Conservation (phyloP, 2,888 invertebrate genomes). For the Oxytorus armatus region DNA sequence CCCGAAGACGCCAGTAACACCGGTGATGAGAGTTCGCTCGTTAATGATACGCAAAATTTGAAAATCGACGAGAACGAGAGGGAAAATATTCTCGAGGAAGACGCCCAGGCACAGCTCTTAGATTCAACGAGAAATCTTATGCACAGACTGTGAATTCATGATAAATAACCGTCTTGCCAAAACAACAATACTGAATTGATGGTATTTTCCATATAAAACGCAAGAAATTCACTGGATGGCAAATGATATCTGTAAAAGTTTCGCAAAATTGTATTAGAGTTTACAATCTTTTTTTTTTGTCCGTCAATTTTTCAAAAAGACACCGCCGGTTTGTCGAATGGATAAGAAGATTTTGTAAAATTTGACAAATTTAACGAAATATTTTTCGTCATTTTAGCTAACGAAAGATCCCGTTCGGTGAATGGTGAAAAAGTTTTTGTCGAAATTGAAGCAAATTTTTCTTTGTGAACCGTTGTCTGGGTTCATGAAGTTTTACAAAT, state of each 20-base stretch:
- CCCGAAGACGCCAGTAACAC: slow-evolving; percentile 81
- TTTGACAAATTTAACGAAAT: too few relatives aligned
- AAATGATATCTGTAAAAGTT: not conserved
- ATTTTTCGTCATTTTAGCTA: too few relatives aligned
- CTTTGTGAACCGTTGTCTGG: too few relatives aligned
- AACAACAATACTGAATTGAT: not conserved
- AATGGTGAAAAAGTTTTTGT: not conserved
- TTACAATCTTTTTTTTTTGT: not conserved
- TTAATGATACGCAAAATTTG: slow-evolving; percentile 76
- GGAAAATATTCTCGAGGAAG: slow-evolving; percentile 77
- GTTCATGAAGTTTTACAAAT: too few relatives aligned
- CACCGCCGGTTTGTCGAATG: not conserved
- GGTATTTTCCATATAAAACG: too few relatives aligned
- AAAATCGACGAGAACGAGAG: slow-evolving; percentile 71
- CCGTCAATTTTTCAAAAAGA: not conserved
- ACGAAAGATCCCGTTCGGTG: too few relatives aligned
- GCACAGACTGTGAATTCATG: slow-evolving; percentile 52
- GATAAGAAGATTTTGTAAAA: not conserved
- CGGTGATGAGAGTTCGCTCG: slow-evolving; percentile 80
- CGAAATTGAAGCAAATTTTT: not conserved
- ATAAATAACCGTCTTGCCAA: not conserved
- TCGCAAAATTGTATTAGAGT: not conserved
- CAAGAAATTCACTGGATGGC: too few relatives aligned
- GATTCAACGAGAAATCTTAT: slow-evolving; percentile 57
- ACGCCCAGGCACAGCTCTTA: slow-evolving; percentile 74